Base-by-base conservation (phyloP, 1,140 invertebrate genomes). In the Acyrthosiphon pisum region DNA sequence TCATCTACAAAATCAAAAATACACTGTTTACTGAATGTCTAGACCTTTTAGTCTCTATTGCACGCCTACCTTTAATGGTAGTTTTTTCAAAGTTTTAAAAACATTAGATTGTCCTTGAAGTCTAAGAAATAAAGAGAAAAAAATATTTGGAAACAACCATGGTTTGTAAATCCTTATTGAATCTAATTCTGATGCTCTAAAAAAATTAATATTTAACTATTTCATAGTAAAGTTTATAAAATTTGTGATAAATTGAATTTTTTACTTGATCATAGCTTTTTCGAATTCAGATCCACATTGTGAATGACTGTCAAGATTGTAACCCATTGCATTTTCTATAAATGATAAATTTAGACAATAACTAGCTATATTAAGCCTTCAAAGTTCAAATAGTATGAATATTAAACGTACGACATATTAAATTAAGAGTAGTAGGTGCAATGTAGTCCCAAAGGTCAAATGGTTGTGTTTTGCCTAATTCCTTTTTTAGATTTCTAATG, bases 261-360 rank as follows among this genome's bases (percentile, higher is more conserved):
- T 89, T 94, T 93, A 94, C 94, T 93, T 94, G 23, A 86, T 89
- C 50, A 94, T 86, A 14, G 94, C 94, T 84, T 83, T 37, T 9
- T 91, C 93, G 53, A 94, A 94, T 88, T 94, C 94, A 22, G n/a
- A 35, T 6, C n/a, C 18, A 81, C 6, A 7, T 20, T 37, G 6
- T 81, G 35, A 37, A 0, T 37, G 76, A 35, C 11, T 37, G 14
- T 81, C 76, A 3, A 81, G 76, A 81, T 37, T 81, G 35, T 81
- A 81, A 81, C 76, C 76, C 76, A 98, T 98, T 23, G 98, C 97
- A 37, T 97, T 97, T 95, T 99, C 97, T 97, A 94, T 18, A 6
- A 96, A 68, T 68, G 6, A 48, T 48, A 48, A 48, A 48, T 14
- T 14, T 48, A 48, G 48, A 48, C 48, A 48, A 48, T 48, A 14